phyloP scores from a whole-genome alignment of 2,113 vertebrate species.

The Manacus vitellinus region DNA sequence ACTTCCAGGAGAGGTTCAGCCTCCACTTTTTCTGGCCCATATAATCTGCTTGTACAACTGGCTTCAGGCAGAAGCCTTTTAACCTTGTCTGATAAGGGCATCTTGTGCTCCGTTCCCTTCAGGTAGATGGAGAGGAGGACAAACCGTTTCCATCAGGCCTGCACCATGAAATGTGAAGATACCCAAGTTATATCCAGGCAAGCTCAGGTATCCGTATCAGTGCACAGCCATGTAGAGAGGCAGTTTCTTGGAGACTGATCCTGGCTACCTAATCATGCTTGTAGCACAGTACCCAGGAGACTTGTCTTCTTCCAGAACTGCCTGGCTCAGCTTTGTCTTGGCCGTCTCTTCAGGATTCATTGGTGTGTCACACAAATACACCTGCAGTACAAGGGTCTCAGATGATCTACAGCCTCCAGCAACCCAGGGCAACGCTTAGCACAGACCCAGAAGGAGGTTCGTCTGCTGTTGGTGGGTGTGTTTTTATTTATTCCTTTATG shows the following conservation, averaged over 20 bases:
- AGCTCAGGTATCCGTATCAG: background rate
- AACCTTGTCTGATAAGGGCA: background rate
- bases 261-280: background rate
- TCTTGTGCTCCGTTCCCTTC: background rate
- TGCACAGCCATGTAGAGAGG: background rate
- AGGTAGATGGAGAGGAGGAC: background rate
- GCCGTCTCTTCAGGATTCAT: background rate
- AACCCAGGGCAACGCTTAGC: background rate
- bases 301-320: background rate
- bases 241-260: background rate
- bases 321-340: background rate
- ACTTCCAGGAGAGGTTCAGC: background rate
- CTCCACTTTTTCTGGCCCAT: background rate
- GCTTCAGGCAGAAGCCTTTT: background rate
- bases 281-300: accelerated
- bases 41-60: background rate
- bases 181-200: background rate
- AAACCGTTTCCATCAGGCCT: background rate
- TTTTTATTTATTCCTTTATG: slow-evolving; percentile 11
- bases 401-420: background rate
- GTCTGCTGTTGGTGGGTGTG: background rate
- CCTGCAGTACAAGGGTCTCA: background rate
- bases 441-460: background rate
- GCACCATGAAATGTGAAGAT: background rate
- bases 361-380: background rate